Evolutionary conservation across 2,888 invertebrate genomes (phyloP), one percentile per base, ranked within the genome.

Genomic region (Netelia inedita): DNA sequence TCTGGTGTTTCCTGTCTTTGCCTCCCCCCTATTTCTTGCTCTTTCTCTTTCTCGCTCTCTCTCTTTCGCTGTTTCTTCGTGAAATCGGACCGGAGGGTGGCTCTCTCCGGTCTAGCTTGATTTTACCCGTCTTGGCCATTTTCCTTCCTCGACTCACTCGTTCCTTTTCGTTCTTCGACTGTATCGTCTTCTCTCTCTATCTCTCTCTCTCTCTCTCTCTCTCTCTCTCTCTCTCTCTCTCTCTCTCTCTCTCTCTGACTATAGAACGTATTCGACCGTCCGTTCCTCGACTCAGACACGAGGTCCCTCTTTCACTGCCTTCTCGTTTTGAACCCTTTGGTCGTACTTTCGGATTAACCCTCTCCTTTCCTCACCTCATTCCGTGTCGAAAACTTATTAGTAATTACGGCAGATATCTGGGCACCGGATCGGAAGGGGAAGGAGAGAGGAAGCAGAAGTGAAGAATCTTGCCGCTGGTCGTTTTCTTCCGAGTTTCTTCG

Each of bases 301-400:
- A 68, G 84, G 63, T 79, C 46, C 65, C 76, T 78, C 68, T 73
- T 73, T 85, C 80, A 43, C 61, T 78, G 73, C 83, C 87, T 84
- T 86, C 87, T 75, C 86, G 88, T 89, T 89, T 88, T 65, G 87
- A 89, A 89, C 91, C 92, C 92, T 92, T 92, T 87, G 90, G 91
- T 93, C 92, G 93, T 93, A 93, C 93, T 93, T 93, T 93, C 88
- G 92, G 93, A 93, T 93, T 93, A 93, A 93, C 92, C 93, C 92
- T 92, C 93, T 89, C 86, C 92, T 93, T 93, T 93, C 93, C 92
- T 93, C 93, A 93, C 93, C 93, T 93, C 92, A 93, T 93, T 93
- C 93, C 92, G 93, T 91, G 93, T 93, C 92, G 93, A 93, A 93
- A 93, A 93, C 93, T 93, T 93, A 93, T 93, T 93, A 93, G 93